Evolutionary conservation across 2,797 vertebrate species (phyloP).

Genomic region (Gymnodraco acuticeps): DNA sequence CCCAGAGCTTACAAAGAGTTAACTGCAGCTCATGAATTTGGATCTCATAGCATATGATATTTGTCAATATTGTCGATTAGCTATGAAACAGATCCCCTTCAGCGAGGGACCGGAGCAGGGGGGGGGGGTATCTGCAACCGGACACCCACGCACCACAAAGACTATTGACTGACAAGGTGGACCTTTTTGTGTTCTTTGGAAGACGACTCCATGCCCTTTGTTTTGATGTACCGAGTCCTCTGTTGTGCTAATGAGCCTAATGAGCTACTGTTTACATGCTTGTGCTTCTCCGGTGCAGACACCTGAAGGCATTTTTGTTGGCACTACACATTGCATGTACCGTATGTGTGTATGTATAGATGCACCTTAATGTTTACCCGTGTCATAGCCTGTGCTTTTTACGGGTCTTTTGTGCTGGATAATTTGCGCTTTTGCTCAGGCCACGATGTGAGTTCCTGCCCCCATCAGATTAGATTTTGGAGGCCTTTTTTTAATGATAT

Average conservation of each 20-base stretch:
- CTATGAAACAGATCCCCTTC: slow-evolving; percentile 80
- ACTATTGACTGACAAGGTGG: slow-evolving; percentile 75
- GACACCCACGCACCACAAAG: slow-evolving; percentile 65
- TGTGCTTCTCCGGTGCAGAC: slow-evolving; percentile 41
- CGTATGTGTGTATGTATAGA: slow-evolving; percentile 1
- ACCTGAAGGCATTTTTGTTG: slow-evolving; percentile 58
- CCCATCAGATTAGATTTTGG: neutral
- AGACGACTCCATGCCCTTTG: slow-evolving; percentile 15
- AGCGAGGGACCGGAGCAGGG: slow-evolving; percentile 61
- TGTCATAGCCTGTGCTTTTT: slow-evolving; percentile 12
- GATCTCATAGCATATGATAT: slow-evolving; percentile 74
- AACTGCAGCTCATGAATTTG: slow-evolving; percentile 46
- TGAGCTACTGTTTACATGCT: slow-evolving; percentile 62
- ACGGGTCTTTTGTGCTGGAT: neutral
- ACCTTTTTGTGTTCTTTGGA: slow-evolving; percentile 49
- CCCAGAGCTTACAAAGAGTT: slow-evolving; percentile 54
- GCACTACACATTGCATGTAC: neutral
- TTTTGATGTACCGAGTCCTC: slow-evolving; percentile 4
- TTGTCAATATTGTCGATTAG: slow-evolving; percentile 81
- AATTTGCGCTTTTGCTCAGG: slow-evolving; percentile 12
- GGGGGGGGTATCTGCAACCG: slow-evolving; percentile 72
- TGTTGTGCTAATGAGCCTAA: slow-evolving; percentile 68
- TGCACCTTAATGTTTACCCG: slow-evolving; percentile 20
- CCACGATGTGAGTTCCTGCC: neutral
- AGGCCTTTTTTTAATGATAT: slow-evolving; percentile 1